Conservation (phyloP, 2,113 vertebrate species). For the Archocentrus centrarchus region DNA sequence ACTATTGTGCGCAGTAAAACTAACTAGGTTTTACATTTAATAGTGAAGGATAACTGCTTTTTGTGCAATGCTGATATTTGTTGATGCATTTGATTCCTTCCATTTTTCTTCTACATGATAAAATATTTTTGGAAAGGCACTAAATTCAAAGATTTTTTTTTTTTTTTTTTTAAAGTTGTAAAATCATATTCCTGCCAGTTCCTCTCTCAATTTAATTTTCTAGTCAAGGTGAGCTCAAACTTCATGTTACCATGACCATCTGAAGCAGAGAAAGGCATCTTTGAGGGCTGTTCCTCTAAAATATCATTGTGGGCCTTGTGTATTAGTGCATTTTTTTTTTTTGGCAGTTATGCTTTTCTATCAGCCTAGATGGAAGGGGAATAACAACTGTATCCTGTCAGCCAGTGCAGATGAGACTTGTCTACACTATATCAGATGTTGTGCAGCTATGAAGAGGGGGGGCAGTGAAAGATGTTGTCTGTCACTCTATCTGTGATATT, state of each 20-base stretch:
- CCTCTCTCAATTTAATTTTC: background rate
- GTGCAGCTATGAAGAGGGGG: conserved; percentile 1
- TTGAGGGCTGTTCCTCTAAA: background rate
- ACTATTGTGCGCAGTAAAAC: background rate
- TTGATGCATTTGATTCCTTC: background rate
- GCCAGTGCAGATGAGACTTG: conserved; percentile 28
- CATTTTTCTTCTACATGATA: background rate
- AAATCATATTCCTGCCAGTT: background rate
- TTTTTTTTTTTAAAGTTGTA: too few species aligned
- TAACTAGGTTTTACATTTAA: background rate
- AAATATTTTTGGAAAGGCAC: background rate
- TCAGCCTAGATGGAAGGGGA: conserved; percentile 9
- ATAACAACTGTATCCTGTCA: conserved; percentile 45
- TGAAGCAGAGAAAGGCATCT: background rate
- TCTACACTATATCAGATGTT: conserved; percentile 11
- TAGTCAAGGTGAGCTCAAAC: background rate
- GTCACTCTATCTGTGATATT: conserved; percentile 61
- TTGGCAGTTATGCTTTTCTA: conserved; percentile 10
- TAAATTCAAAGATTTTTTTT: background rate
- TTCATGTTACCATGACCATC: background rate
- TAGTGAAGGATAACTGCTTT: background rate
- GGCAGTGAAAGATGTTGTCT: conserved; percentile 49
- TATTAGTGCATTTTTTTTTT: background rate
- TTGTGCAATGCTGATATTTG: background rate
- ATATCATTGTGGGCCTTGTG: background rate